These are phyloP conservation scores for Bagarius yarrelli DNA, from an alignment of 2,113 vertebrate genomes.

Conservation along the genomic window DNA sequence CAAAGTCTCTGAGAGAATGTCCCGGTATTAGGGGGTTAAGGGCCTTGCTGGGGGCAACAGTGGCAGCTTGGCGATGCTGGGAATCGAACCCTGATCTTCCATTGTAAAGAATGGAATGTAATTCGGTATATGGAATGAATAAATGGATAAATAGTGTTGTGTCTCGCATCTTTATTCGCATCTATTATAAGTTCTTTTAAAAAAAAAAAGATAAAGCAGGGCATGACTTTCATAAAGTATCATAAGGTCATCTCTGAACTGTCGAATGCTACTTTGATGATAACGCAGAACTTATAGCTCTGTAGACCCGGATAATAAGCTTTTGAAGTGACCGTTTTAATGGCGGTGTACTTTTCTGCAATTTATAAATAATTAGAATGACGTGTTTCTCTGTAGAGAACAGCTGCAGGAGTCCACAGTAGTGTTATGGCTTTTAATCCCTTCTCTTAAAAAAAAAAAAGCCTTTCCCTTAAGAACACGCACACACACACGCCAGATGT, in stretches of 20 bases:
- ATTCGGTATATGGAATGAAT: too few relatives aligned
- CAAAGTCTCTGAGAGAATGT: too few relatives aligned
- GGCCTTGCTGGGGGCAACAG: too few relatives aligned
- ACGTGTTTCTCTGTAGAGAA: slow-evolving; percentile 25
- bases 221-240: too few relatives aligned
- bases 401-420: slow-evolving; percentile 14
- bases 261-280: background rate
- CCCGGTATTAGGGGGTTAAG: too few relatives aligned
- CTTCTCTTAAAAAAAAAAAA: slow-evolving; percentile 30
- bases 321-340: background rate
- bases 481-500: slow-evolving; percentile 46
- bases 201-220: too few relatives aligned
- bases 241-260: slow-evolving; percentile 1
- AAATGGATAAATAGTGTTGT: too few relatives aligned
- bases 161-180: too few relatives aligned
- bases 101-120: too few relatives aligned
- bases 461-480: slow-evolving; percentile 4
- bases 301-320: background rate
- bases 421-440: slow-evolving; percentile 5
- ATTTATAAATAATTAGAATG: slow-evolving; percentile 22
- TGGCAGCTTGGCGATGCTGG: too few relatives aligned
- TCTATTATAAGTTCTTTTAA: too few relatives aligned
- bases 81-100: too few relatives aligned
- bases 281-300: background rate
- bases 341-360: slow-evolving; percentile 6